phyloP scores from a whole-genome alignment of 2,888 invertebrate genomes.

The Cryptus viduatorius region DNA sequence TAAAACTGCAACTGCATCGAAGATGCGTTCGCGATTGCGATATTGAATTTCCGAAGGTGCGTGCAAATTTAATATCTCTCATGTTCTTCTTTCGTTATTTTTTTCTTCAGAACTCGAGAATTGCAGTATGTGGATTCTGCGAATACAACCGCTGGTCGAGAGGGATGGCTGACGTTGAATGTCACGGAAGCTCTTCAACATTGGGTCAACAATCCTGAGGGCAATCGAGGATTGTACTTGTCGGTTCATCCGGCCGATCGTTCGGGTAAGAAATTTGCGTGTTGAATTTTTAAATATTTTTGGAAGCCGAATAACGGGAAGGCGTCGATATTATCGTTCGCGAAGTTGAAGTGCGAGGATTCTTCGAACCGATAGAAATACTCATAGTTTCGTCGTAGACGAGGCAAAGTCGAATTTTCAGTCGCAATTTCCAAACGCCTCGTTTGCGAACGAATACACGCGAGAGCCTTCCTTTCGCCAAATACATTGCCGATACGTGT shows the following conservation, averaged over 20 bases:
- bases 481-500: constrained; percentile 27
- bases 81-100: not conserved
- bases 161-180: constrained; percentile 96
- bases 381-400: constrained; percentile 25
- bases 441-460: constrained; percentile 34
- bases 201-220: constrained; percentile 92
- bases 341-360: constrained; percentile 1
- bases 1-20: constrained; percentile 29
- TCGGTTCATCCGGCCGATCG: constrained; percentile 91
- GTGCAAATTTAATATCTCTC: constrained; percentile 16
- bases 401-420: constrained; percentile 13
- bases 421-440: constrained; percentile 27
- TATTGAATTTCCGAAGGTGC: constrained; percentile 1
- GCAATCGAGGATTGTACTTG: constrained; percentile 94
- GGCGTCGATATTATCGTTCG: not conserved
- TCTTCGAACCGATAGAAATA: constrained; percentile 29
- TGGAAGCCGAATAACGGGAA: no score
- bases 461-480: constrained; percentile 20
- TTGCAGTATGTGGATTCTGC: constrained; percentile 91
- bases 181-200: constrained; percentile 91
- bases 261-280: constrained; percentile 86
- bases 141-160: constrained; percentile 91
- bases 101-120: constrained; percentile 88
- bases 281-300: not conserved
- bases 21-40: constrained; percentile 2